phyloP scores from a whole-genome alignment of 2,888 invertebrate genomes.

The Catocala fraxini region DNA sequence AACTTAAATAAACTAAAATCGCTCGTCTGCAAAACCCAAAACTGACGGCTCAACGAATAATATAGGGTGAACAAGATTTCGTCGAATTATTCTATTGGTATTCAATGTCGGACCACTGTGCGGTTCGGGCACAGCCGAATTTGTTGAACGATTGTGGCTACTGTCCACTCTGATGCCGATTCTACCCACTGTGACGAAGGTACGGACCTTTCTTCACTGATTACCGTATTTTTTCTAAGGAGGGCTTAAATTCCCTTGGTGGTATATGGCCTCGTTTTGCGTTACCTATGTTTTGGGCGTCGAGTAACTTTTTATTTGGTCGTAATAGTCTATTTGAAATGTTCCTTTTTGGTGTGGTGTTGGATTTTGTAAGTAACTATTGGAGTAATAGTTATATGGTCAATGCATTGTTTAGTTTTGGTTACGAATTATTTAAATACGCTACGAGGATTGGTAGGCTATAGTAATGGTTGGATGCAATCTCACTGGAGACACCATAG shows the following conservation, averaged over 20 bases:
- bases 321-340: not conserved
- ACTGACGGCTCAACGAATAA: conserved; percentile 33
- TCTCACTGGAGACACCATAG: no score
- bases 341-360: no score
- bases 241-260: conserved; percentile 10
- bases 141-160: conserved; percentile 28
- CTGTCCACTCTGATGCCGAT: conserved; percentile 23
- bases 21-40: conserved; percentile 27
- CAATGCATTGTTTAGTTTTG: no score
- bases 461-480: no score
- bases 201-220: conserved; percentile 34
- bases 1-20: not conserved
- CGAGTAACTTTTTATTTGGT: not conserved
- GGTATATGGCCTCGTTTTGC: not conserved
- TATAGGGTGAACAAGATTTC: conserved; percentile 50
- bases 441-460: no score
- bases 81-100: conserved; percentile 55
- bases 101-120: conserved; percentile 37
- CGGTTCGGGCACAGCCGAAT: conserved; percentile 27
- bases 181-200: conserved; percentile 40
- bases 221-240: conserved; percentile 17
- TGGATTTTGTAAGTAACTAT: no score
- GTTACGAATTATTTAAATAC: no score
- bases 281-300: not conserved
- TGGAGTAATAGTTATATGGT: no score